A percentile compares a stretch with the other conserved stretches of the same genome.
Conservation (phyloP, 2,797 vertebrate species). For the Emys orbicularis region DNA sequence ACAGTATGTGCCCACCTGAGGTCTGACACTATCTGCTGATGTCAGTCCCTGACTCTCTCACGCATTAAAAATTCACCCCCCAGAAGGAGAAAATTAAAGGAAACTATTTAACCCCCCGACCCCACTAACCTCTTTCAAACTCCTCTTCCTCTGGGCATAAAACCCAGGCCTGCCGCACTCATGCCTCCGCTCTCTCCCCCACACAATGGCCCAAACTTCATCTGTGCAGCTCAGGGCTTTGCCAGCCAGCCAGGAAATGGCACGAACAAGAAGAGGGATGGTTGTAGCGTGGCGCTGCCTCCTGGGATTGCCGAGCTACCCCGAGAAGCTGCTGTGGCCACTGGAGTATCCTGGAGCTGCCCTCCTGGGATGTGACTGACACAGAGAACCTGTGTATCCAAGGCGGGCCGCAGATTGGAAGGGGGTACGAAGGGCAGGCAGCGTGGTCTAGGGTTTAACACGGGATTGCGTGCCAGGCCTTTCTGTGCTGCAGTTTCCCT, state of each 20-base stretch:
- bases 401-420: not conserved
- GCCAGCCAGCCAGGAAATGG: not conserved
- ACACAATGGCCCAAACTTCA: not conserved
- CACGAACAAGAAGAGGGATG: not conserved
- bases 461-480: not conserved
- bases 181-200: not conserved
- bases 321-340: not conserved
- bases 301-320: not conserved
- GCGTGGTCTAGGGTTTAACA: not conserved
- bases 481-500: not conserved
- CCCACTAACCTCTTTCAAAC: not conserved
- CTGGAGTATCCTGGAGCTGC: not conserved
- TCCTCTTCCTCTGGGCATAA: not conserved
- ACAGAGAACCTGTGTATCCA: not conserved
- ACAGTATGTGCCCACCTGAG: not conserved
- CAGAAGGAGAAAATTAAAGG: not conserved
- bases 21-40: not conserved
- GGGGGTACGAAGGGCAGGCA: not conserved
- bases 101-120: not conserved
- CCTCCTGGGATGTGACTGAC: not conserved
- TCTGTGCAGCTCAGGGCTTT: not conserved
- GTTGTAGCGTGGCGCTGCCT: rapidly evolving
- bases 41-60: not conserved
- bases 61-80: not conserved
- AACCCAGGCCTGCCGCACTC: not conserved